Conservation (phyloP, 2,888 invertebrate genomes). For the Volucella inflata region DNA sequence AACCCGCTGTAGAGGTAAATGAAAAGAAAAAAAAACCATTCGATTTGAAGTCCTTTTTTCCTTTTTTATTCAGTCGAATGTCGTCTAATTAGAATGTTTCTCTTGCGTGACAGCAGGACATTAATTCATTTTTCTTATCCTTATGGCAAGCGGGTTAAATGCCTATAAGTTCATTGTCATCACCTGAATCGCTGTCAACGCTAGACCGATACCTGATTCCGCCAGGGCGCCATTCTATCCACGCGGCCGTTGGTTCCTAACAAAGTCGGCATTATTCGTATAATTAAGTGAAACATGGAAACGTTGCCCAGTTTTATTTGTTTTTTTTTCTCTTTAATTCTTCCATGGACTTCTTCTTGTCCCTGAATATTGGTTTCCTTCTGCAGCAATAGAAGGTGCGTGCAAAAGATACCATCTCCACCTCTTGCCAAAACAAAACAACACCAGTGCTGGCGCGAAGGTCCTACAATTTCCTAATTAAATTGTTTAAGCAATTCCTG, state of each 20-base stretch:
- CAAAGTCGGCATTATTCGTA: conserved; percentile 56
- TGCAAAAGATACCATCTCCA: neutral
- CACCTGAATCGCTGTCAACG: conserved; percentile 68
- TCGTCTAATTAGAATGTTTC: conserved; percentile 40
- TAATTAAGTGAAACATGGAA: conserved; percentile 54
- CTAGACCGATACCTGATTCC: neutral
- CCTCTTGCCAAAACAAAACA: neutral
- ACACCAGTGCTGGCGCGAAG: neutral
- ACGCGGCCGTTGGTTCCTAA: conserved; percentile 25
- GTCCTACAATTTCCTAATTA: conserved; percentile 32
- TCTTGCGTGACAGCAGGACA: conserved; percentile 55
- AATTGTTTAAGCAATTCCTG: conserved; percentile 38
- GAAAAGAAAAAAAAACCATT: neutral
- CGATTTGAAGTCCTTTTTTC: neutral
- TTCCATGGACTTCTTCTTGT: neutral
- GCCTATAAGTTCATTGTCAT: conserved; percentile 71
- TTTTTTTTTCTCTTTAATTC: neutral
- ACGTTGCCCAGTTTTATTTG: conserved; percentile 28
- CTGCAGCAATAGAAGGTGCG: conserved; percentile 4
- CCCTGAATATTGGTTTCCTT: conserved; percentile 20
- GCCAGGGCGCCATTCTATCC: neutral
- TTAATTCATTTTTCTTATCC: conserved; percentile 65
- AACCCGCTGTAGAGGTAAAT: conserved; percentile 18
- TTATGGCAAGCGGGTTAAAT: conserved; percentile 64
- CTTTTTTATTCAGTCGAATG: neutral